Evolutionary conservation across 2,113 vertebrate species (phyloP).

Genomic region (Lophura nycthemera): DNA sequence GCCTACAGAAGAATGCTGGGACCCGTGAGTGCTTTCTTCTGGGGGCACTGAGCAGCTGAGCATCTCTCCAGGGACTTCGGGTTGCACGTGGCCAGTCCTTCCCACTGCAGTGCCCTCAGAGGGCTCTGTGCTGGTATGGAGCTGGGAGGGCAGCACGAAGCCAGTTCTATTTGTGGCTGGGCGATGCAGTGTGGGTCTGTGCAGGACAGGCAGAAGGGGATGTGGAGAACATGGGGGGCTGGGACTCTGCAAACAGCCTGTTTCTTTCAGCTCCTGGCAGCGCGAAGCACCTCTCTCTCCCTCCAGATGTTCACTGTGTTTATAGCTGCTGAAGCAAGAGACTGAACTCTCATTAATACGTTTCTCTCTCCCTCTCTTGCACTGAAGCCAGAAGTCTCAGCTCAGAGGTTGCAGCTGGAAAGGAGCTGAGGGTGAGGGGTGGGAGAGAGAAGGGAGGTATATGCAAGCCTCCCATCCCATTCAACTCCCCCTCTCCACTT

Average conservation of each 20-base stretch:
- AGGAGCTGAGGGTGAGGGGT: slow-evolving; percentile 60
- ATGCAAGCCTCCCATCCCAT: slow-evolving; percentile 49
- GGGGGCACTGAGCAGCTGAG: background rate
- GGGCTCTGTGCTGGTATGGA: background rate
- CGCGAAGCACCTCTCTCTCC: slow-evolving; percentile 36
- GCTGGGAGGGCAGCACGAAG: background rate
- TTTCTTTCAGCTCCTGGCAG: slow-evolving; percentile 71
- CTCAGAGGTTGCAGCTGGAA: slow-evolving; percentile 78
- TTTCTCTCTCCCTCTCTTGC: slow-evolving; percentile 55
- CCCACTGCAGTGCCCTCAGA: background rate
- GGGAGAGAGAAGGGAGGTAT: slow-evolving; percentile 55
- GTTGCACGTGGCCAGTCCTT: background rate
- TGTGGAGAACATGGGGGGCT: slow-evolving; percentile 40
- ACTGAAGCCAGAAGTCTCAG: slow-evolving; percentile 73
- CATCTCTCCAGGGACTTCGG: background rate
- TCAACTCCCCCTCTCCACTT: slow-evolving; percentile 51
- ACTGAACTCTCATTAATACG: slow-evolving; percentile 76
- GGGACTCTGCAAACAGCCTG: slow-evolving; percentile 60
- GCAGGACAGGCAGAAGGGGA: slow-evolving; percentile 62
- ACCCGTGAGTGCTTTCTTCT: background rate
- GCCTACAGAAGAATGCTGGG: background rate
- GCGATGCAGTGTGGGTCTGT: background rate
- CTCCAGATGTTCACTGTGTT: slow-evolving; percentile 86
- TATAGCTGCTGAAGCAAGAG: slow-evolving; percentile 81
- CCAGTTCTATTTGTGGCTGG: background rate